Evolutionary conservation across 2,888 invertebrate species (phyloP).

Genomic region (Limenitis camilla): DNA sequence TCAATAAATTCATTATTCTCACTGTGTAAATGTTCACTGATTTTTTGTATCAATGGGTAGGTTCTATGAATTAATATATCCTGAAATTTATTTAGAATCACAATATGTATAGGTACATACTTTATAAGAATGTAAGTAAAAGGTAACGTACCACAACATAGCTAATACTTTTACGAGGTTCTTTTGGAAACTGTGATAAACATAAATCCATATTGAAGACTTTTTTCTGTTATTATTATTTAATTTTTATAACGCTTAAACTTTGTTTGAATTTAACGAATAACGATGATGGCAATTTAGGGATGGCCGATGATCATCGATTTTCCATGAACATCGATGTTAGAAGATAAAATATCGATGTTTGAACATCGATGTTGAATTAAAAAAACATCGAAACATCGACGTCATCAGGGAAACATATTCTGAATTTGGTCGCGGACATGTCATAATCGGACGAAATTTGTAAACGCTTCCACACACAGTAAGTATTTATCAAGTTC

Average conservation of each 20-base stretch:
- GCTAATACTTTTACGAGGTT: slow-evolving; percentile 44
- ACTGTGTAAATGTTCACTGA: slow-evolving; percentile 37
- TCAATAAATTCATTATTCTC: slow-evolving; percentile 23
- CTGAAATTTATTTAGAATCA: slow-evolving; percentile 31
- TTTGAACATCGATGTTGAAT: no score
- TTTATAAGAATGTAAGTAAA: not conserved
- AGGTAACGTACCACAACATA: slow-evolving; percentile 39
- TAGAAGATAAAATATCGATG: no score
- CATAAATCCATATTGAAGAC: not conserved
- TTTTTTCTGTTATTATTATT: not conserved
- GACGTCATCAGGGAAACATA: no score
- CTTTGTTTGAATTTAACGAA: no score
- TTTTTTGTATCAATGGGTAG: slow-evolving; percentile 40
- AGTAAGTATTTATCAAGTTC: no score
- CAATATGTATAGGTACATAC: not conserved
- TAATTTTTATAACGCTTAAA: not conserved
- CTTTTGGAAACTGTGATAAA: slow-evolving; percentile 21
- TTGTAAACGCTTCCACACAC: no score
- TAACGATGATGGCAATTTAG: no score
- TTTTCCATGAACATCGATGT: no score
- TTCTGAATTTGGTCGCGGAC: no score
- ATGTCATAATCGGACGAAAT: no score
- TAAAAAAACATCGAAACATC: no score
- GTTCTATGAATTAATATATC: slow-evolving; percentile 41
- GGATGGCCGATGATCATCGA: no score